Base-by-base conservation (phyloP, 2,888 invertebrate species). In the Tachina grossa region DNA sequence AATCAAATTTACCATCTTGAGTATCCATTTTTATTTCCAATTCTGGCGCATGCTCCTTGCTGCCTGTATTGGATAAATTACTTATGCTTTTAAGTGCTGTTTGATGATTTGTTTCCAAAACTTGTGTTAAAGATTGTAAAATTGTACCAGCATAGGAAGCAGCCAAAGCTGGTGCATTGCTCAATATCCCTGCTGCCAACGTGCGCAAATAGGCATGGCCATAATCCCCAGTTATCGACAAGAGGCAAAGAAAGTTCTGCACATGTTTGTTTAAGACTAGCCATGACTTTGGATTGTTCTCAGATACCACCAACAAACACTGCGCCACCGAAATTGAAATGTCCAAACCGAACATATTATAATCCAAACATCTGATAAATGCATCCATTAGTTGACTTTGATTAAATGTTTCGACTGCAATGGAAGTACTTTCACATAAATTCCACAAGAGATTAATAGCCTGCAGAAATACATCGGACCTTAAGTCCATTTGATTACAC, bases 231-330 rank as follows among this genome's bases (percentile, higher is more conserved):
- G 69, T 78, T 92, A 93, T 86, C 43, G 90, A 90, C 19, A 94
- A 89, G 13, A 94, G 88, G 16, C 90, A 93, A 16, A 94, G 89
- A 47, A 93, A 91, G 55, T 92, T 93, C 68, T 93, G 93, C 63
- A 94, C 93, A 22, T 92, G 89, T 87, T 94, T 93, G 55, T 88
- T 88, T n/a, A 95, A 92, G 87, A 94, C 93, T 47, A 92, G 91
- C 90, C 94, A 93, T 0, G 95, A 94, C 80, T 92, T 90, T 0
- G 94, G 92, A 91, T 96, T 96, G 87, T 96, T 95, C 92, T 96
- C 96, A 0, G 95, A 94, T 55, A 96, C 94, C 8, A 96, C 95
- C 88, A 96, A 93, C 9, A 96, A 91, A 89, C 95, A 96, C 89
- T 96, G 96, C 55, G 95, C 94, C 83, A 94, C 93, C 22, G 94